phyloP scores from a whole-genome alignment of 1,140 invertebrate species.

The Oryzaephilus surinamensis region DNA sequence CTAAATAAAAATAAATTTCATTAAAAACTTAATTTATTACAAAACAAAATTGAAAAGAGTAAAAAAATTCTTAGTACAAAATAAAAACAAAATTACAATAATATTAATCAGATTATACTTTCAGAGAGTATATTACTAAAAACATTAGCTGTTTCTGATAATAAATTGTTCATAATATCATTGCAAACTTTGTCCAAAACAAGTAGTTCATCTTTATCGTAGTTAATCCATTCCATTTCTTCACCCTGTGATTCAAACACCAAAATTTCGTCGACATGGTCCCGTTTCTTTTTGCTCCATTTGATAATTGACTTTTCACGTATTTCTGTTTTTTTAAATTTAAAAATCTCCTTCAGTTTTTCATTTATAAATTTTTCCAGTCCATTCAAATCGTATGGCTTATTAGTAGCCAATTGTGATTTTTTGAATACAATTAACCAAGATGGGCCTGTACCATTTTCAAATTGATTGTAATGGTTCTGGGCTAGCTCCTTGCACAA shows the following conservation, averaged over 20 bases:
- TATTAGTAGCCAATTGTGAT: conserved; percentile 33
- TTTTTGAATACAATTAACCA: conserved; percentile 42
- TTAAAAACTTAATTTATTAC: too few species aligned
- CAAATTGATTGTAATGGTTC: conserved; percentile 38
- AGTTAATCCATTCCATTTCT: conserved; percentile 61
- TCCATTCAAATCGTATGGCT: conserved; percentile 36
- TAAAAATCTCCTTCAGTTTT: conserved; percentile 44
- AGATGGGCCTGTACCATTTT: conserved; percentile 39
- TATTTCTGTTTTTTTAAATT: conserved; percentile 42
- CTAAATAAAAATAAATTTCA: too few species aligned
- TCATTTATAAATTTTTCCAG: conserved; percentile 43
- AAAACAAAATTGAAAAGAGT: conserved; percentile 3
- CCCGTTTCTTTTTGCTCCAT: conserved; percentile 57
- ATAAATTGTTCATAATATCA: too few species aligned
- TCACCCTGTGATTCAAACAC: conserved; percentile 57
- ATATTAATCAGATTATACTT: too few species aligned
- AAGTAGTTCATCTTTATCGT: conserved; percentile 52
- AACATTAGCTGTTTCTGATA: too few species aligned
- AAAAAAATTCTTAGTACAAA: conserved; percentile 5
- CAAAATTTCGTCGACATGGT: conserved; percentile 60
- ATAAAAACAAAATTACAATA: too few species aligned
- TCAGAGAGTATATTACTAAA: neutral
- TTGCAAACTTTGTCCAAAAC: neutral
- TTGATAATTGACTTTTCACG: conserved; percentile 50
- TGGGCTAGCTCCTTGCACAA: conserved; percentile 51